These are phyloP conservation scores for Alethe diademata DNA, from an alignment of 2,113 vertebrate species.

Conservation along the genomic window DNA sequence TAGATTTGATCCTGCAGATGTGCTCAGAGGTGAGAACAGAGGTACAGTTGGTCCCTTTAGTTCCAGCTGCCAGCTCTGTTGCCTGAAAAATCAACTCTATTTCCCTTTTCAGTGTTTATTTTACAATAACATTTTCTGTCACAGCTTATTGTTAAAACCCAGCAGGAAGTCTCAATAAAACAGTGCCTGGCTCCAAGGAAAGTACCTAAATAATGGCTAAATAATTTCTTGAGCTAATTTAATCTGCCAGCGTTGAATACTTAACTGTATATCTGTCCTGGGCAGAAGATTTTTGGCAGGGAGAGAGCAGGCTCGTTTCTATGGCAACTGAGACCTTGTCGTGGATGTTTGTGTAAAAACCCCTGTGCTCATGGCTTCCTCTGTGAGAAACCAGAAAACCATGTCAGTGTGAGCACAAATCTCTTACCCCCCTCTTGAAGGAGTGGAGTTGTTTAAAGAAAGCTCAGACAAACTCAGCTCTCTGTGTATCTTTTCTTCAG, in stretches of 20 bases:
- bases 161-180: not conserved
- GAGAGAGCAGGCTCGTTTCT: slow-evolving; percentile 14
- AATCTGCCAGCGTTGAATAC: not conserved
- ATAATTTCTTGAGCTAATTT: not conserved
- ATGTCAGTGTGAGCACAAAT: not conserved
- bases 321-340: slow-evolving; percentile 21
- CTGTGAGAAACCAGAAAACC: not conserved
- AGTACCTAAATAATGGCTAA: not conserved
- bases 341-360: not conserved
- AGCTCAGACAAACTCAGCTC: not conserved
- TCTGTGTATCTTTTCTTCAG: accelerated
- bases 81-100: not conserved
- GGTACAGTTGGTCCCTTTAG: not conserved
- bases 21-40: not conserved
- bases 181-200: not conserved
- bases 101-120: not conserved
- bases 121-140: not conserved
- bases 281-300: slow-evolving; percentile 12
- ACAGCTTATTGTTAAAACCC: not conserved
- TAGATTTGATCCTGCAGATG: not conserved
- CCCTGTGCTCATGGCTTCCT: not conserved
- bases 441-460: not conserved
- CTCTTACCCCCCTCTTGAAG: accelerated
- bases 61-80: not conserved
- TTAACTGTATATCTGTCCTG: not conserved